A percentile compares a stretch with the other conserved stretches of the same genome.
These are phyloP conservation scores for Heliconius sara DNA, from an alignment of 2,888 invertebrate species.

Conservation along the genomic window DNA sequence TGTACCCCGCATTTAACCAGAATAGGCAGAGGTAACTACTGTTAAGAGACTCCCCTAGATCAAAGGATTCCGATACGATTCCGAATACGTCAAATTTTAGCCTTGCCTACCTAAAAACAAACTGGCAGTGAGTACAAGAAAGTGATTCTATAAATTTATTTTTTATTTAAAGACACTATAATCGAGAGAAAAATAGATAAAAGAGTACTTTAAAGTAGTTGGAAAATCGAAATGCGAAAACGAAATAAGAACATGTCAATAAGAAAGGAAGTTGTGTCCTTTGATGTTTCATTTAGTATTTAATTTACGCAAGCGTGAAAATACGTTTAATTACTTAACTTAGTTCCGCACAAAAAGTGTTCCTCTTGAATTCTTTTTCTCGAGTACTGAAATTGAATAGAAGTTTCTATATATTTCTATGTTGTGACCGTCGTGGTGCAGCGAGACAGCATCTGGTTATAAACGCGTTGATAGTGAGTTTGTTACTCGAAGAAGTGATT, in stretches of 20 bases:
- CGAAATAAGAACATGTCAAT: neutral
- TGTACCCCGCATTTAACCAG: neutral
- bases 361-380: neutral
- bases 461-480: neutral
- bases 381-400: neutral
- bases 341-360: neutral
- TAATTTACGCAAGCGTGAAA: neutral
- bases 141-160: too few species aligned
- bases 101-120: too few species aligned
- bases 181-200: neutral
- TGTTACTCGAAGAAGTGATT: neutral
- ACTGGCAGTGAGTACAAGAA: too few species aligned
- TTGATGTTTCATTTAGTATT: slow-evolving; percentile 13
- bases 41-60: too few species aligned
- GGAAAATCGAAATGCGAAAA: neutral
- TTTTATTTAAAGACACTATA: neutral
- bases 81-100: too few species aligned
- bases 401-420: neutral
- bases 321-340: slow-evolving; percentile 6
- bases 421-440: neutral
- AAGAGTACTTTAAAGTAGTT: neutral
- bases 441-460: too few species aligned
- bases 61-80: too few species aligned
- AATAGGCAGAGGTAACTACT: neutral
- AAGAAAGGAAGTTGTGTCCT: neutral